These are phyloP conservation scores for Chelonoidis abingdonii DNA, from an alignment of 2,113 vertebrate genomes.

Conservation along the genomic window DNA sequence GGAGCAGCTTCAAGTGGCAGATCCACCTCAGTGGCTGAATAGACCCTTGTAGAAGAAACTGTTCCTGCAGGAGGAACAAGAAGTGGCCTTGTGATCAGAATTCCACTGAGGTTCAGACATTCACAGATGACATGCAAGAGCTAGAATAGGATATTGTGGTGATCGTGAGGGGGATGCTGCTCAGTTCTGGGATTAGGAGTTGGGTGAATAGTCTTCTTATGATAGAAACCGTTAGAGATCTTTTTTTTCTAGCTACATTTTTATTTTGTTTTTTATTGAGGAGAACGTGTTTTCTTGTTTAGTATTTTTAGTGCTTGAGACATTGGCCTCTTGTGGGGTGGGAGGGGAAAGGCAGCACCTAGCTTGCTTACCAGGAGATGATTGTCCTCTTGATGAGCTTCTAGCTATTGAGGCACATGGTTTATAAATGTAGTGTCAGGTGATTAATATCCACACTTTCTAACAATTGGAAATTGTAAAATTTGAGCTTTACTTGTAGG, in stretches of 20 bases:
- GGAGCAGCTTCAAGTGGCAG: not conserved
- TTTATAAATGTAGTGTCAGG: not conserved
- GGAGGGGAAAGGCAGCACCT: not conserved
- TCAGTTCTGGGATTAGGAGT: not conserved
- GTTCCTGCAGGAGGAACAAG: not conserved
- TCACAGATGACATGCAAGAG: not conserved
- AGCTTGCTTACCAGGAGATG: not conserved
- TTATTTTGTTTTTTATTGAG: not conserved
- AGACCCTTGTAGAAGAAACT: not conserved
- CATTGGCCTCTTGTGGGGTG: not conserved
- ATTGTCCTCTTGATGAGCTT: not conserved
- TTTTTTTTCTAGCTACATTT: not conserved
- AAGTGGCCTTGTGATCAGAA: not conserved
- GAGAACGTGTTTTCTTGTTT: not conserved
- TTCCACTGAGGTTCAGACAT: not conserved
- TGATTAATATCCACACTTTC: not conserved
- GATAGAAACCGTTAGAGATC: not conserved
- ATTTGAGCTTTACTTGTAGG: not conserved
- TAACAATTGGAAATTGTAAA: not conserved
- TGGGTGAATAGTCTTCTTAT: not conserved
- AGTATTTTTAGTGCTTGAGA: not conserved
- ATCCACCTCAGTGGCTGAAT: not conserved
- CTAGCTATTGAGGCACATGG: rapidly evolving
- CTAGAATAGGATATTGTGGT: not conserved
- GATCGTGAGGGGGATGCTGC: not conserved